Conservation (phyloP, 92 coral and sea anemone genomes). For the Bergia puertoricense region DNA sequence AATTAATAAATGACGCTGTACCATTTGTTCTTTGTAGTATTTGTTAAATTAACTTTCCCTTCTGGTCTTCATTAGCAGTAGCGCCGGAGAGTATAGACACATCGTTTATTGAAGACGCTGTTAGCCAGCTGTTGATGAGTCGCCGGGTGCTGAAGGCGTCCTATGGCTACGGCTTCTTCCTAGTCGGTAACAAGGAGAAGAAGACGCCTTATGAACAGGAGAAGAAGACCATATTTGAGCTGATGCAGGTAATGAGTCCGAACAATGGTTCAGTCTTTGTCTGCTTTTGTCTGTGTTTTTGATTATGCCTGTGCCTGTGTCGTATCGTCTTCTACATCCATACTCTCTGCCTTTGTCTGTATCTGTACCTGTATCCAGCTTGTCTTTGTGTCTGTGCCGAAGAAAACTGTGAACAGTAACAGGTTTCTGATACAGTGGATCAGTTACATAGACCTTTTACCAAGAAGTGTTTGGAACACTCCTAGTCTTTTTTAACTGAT, state of each 20-base stretch:
- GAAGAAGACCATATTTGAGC: conserved; percentile 83
- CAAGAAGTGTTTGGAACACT: too few relatives aligned
- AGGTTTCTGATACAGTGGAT: too few relatives aligned
- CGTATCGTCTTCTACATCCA: too few relatives aligned
- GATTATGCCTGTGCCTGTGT: neutral
- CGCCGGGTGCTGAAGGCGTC: conserved; percentile 89
- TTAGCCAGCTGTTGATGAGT: conserved; percentile 78
- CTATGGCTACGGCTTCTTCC: conserved; percentile 87
- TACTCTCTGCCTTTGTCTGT: too few relatives aligned
- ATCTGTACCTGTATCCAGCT: too few relatives aligned
- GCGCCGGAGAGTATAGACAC: conserved; percentile 82
- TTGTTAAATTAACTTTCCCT: neutral
- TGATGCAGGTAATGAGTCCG: conserved; percentile 77
- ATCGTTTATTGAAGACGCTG: conserved; percentile 92
- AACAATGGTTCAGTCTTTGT: neutral
- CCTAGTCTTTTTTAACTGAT: too few relatives aligned
- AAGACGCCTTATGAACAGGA: conserved; percentile 56
- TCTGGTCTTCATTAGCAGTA: conserved; percentile 50
- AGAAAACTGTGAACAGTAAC: too few relatives aligned
- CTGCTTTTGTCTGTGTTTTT: neutral
- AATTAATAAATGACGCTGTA: too few relatives aligned
- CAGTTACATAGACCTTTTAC: too few relatives aligned
- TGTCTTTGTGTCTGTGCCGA: too few relatives aligned
- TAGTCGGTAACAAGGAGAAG: conserved; percentile 88
- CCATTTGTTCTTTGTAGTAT: neutral